Base-by-base conservation (phyloP, 92 coral and sea anemone species). In the Porites cylindrica region DNA sequence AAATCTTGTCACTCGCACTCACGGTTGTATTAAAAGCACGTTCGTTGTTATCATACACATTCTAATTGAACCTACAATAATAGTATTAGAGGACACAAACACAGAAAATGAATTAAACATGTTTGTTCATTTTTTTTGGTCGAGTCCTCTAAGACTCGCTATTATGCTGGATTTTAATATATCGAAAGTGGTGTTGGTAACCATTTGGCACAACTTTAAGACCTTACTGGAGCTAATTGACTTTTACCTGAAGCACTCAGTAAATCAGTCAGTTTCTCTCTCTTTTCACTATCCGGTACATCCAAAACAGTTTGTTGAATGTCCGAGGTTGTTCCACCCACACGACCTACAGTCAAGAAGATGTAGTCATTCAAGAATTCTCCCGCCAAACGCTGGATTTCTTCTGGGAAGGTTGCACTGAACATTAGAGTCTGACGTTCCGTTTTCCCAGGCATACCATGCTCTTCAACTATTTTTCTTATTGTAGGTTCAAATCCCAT, bases 321-420 rank as follows among this genome's bases (percentile, higher is more conserved):
- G 69, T 97, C 99, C 0, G 99, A 95, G 1, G 99, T 97, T 2
- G 99, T 94, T n/a, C 98, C 95, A 11, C 99, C 99, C 7, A 97
- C 99, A 47, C 99, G 82, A 2, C 99, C 99, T 51, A 97, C 99
- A 4, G 99, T 97, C 82, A 97, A 90, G 88, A 97, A 97, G 26
- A 97, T 85, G 85, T 97, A 97, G 79, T 95, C 92, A 82, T 95
- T 96, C 66, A 96, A 81, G 81, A 96, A 96, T 81, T 96, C 99
- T 7, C 96, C 91, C 1, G 99, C 99, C 63, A 96, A 80, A 43
- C 92, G 90, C 78, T 96, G 99, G 58, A 96, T 96, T 74, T 95
- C 93, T 75, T 96, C 99, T 1, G 99, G 99, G 81, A 96, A 96
- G 5, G 99, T 96, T 2, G 99, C 99, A 81, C 99, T 96, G 88